Evolutionary conservation across 2,113 vertebrate genomes (phyloP), one percentile per base, ranked within the genome.

Genomic region (Gadus macrocephalus): DNA sequence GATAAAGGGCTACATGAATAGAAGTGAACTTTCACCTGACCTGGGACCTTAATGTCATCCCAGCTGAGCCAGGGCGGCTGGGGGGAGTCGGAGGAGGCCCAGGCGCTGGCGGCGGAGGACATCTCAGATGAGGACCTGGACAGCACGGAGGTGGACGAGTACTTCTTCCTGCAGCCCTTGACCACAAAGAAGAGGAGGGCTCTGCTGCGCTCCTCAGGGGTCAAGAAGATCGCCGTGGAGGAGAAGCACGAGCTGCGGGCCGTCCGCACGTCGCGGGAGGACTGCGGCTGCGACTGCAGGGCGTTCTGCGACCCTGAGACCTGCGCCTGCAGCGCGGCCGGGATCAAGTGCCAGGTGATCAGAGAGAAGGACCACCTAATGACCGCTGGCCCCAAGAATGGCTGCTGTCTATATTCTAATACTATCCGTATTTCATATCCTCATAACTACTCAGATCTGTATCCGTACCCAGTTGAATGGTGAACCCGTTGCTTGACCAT

Each of bases 141-240:
- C 92, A 98, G 98, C 93, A 98, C 96, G 0, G 97, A 98, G 83
- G 97, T 98, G 20, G 97, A 98, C 0, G 97, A 99, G 82, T 99
- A 99, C 86, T 99, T 99, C 91, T 99, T 99, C 82, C 91, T 99
- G 53, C 97, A 99, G 89, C 97, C 97, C 3, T 88, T 99, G 68
- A 96, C 96, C 1, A 99, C 97, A 15, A 99, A 97, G 81, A 99
- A 99, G 75, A 92, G 97, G 0, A 89, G 97, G 53, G 95, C 95
- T 0, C 89, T 99, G 87, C 91, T 99, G 64, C 91, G 97, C 69
- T 91, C 95, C 14, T 98, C 97, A 0, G 97, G 97, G 2, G 96
- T 99, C 35, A 98, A 97, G 84, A 98, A 98, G 91, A 96, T 99
- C 15, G 96, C 98, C 0, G 96, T 98, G 80, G 97, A 98, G 53